Evolutionary conservation across 2,797 vertebrate genomes (phyloP), one percentile per base, ranked within the genome.

Genomic region (Fistularia commersonii): DNA sequence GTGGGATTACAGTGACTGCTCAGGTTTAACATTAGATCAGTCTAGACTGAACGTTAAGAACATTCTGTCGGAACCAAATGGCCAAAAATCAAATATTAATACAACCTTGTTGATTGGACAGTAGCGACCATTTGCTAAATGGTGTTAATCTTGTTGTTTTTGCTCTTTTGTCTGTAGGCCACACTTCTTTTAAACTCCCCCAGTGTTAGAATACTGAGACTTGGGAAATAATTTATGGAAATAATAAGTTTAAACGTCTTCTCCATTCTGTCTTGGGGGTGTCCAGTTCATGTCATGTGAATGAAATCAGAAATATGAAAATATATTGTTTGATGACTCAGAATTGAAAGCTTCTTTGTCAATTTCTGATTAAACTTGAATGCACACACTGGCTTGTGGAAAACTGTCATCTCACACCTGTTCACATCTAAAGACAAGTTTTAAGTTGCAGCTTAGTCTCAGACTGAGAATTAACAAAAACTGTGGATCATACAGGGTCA

Each of bases 161-260:
- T 77, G 42, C 69, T 77, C 65, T 80, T 81, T 65, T 57, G 64
- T 56, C 60, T 47, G 37, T 66, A 57, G 56, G 61, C 57, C 64
- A 72, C 77, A 67, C 69, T 76, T 76, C 64, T 65, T 78, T 79
- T 83, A 69, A 33, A 52, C 57, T 55, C 45, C 53, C 44, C 42
- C 48, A 44, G 38, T 62, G 42, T 65, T 51, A 77, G 56, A 84
- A 82, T 67, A 82, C 68, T 48, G 59, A 77, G 69, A 58, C 64
- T 62, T 63, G 66, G 79, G 68, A 78, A 80, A 77, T 84, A 1
- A 79, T 43, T 64, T 73, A 42, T 32, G 61, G 59, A 51, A 45
- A 57, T 40, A 33, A 70, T 48, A 57, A 79, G 46, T 74, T 69
- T 39, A 71, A 76, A 74, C 11, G 5, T 40, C n/a, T 12, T 23